Base-by-base conservation (phyloP, 2,888 invertebrate genomes). In the Lamellibrachia satsuma region DNA sequence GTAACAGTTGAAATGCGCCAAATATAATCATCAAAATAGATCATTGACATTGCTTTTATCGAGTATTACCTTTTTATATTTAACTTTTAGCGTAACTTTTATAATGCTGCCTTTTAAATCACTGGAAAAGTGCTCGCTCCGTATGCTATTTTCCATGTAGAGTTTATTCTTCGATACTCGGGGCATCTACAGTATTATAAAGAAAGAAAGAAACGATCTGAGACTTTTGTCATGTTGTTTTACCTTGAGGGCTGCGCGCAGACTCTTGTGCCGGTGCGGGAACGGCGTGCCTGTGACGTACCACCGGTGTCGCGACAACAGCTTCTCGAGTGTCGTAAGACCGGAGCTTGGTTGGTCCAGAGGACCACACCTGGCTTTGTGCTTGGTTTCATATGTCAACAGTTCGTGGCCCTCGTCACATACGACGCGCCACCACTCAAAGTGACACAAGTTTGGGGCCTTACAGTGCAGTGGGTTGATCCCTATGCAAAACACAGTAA, bases 221-320 rank as follows among this genome's bases (percentile, higher is more conserved):
- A 39, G 39, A 39, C 39, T 39, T 39, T 39, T 39, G 39, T 39
- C n/a, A 75, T 6, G 6, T 22, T 22, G 6, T 15, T 3, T 52
- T 51, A 93, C 93, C 92, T 92, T 91, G 52, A 93, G 91, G 9
- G 93, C 93, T 7, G 90, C 93, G 22, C 92, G n/a, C 22, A 93
- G 90, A 55, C 92, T 92, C 22, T 90, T 91, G 52, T 91, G 57
- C 8, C n/a, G 90, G 52, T 93, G 92, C 3, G 93, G 93, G 57
- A 93, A 92, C 11, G 93, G 93, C 15, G 93, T 93, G 51, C 93
- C 93, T 3, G 93, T 93, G 52, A 93, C 92, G 52, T 93, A 93
- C 93, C 93, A 93, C 52, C 92, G 39, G 27, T 92, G 92, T 0
- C 75, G 55, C 15, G 93, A 90, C 7, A 15, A 51, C 90, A 93